Evolutionary conservation across 2,888 invertebrate species (phyloP), one percentile per base, ranked within the genome.

Genomic region (Pyrocoelia pectoralis): DNA sequence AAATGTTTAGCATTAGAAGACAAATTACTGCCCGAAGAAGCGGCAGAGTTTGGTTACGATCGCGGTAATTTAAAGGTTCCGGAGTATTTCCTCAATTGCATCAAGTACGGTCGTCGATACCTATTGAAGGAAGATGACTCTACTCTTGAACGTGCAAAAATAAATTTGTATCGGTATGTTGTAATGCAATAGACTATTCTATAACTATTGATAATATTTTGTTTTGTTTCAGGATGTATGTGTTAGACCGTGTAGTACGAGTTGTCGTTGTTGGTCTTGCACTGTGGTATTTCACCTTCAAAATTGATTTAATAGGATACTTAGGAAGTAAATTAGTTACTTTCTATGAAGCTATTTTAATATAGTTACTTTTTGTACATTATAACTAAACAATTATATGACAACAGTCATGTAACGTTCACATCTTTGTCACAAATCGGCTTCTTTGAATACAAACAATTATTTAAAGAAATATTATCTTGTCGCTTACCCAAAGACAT

Each of bases 71-170:
- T 88, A 0, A 84, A 90, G 53, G 81, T 84, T 72, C 77, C 79
- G 0, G 75, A 81, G 0, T 88, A 81, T 65, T 86, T 87, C 67
- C 74, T 65, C 61, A 80, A 84, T 10, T 86, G 87, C 59, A 80
- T 88, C 10, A 73, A 85, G 10, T 92, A 91, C 0, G 86, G 87
- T 0, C 86, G 90, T 64, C 81, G 81, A 61, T 92, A 85, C 75
- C 79, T 93, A 19, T 76, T 93, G 52, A 87, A 90, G 8, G 92
- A 93, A 69, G 86, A 85, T 29, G 83, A 87, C 49, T 83, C 84
- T 1, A 85, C 85, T 46, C 51, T 89, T 17, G 83, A 86, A 0
- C 79, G 80, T 56, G 87, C 89, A 0, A 84, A 79, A 63, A 76
- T 72, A 0, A 85, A 87, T 73, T 80, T 76, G 48, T 75, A 75